Conservation (phyloP, 2,888 invertebrate species). For the Chironomus riparius region DNA sequence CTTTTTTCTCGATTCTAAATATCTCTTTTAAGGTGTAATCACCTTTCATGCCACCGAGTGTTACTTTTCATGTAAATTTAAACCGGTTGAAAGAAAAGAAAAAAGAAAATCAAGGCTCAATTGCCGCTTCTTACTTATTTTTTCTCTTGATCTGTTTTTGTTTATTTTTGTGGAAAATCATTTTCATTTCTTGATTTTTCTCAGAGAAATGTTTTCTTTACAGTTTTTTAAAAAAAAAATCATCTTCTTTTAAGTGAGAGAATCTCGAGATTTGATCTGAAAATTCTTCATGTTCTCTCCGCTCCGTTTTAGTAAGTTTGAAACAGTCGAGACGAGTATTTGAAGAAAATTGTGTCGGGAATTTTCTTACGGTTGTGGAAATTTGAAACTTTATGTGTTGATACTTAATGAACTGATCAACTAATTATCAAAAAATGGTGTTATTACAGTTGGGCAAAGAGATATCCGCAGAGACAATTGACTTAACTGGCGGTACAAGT, state of each 20-base stretch:
- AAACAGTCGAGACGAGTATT: too few species aligned
- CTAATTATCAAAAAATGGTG: neutral
- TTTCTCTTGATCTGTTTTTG: neutral
- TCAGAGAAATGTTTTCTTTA: too few species aligned
- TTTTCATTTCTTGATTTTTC: neutral
- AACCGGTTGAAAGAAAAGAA: neutral
- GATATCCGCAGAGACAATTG: neutral
- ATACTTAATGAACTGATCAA: neutral
- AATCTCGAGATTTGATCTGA: too few species aligned
- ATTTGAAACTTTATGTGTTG: neutral
- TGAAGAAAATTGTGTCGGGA: too few species aligned
- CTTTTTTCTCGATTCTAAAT: too few species aligned
- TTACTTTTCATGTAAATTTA: too few species aligned
- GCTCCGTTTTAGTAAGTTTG: too few species aligned
- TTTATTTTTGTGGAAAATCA: neutral
- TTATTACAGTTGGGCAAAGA: constrained; percentile 11
- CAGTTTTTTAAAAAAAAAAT: too few species aligned
- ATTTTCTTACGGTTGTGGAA: neutral
- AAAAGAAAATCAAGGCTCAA: neutral
- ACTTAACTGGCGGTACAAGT: neutral
- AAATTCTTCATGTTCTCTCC: too few species aligned
- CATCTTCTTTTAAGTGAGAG: too few species aligned
- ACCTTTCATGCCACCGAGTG: too few species aligned
- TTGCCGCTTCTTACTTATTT: neutral
- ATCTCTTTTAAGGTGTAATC: too few species aligned